A percentile compares a stretch with the other conserved stretches of the same genome.
phyloP scores from a whole-genome alignment of 2,113 vertebrate species.

The Riparia riparia region DNA sequence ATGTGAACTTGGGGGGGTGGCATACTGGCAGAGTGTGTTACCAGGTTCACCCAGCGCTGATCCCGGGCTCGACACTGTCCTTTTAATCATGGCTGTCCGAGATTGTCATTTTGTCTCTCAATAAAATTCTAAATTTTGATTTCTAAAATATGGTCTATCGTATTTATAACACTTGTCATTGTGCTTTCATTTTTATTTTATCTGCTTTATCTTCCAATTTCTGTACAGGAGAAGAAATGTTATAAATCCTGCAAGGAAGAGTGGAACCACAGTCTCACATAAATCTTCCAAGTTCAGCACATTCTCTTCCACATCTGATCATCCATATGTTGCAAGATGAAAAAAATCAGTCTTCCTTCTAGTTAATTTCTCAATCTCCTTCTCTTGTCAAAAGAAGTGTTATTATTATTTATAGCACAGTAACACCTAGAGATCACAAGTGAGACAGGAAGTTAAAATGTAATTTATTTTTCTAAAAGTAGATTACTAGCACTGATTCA shows the following conservation, averaged over 20 bases:
- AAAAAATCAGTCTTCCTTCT: not conserved
- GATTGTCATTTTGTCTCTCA: too few relatives aligned
- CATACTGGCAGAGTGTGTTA: too few relatives aligned
- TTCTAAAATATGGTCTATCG: too few relatives aligned
- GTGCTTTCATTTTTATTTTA: not conserved
- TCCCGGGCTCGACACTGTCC: too few relatives aligned
- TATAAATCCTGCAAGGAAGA: not conserved
- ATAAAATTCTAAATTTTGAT: too few relatives aligned
- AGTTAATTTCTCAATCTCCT: not conserved
- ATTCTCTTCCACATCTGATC: not conserved
- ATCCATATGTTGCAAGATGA: not conserved
- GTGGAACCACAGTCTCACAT: not conserved
- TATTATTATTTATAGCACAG: conserved; percentile 20
- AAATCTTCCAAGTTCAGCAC: not conserved
- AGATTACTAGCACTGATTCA: not conserved
- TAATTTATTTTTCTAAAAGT: not conserved
- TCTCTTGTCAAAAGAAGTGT: not conserved
- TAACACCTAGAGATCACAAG: not conserved
- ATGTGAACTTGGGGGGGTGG: too few relatives aligned
- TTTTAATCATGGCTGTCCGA: too few relatives aligned
- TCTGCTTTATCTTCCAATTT: not conserved
- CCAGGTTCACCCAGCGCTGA: too few relatives aligned
- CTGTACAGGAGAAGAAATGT: not conserved
- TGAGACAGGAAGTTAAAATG: not conserved
- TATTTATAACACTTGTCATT: too few relatives aligned